A percentile compares a stretch with the other conserved stretches of the same genome.
These are phyloP conservation scores for Clarias platycephalus DNA, from an alignment of 2,797 vertebrate species.

Conservation along the genomic window DNA sequence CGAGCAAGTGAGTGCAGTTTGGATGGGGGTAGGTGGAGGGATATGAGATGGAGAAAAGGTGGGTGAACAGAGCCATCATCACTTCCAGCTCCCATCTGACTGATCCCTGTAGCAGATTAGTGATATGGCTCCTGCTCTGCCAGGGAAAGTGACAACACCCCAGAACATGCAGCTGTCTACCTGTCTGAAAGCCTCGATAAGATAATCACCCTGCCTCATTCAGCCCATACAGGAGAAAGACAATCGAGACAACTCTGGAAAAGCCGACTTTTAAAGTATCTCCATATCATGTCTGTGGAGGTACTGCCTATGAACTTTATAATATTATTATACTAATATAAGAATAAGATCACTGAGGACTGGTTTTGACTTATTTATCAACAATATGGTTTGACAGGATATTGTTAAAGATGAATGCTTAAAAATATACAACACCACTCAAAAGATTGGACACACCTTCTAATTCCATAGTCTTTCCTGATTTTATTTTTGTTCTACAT, in stretches of 20 bases:
- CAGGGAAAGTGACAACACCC: constrained; percentile 75
- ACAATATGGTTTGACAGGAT: not conserved
- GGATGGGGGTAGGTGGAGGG: constrained; percentile 56
- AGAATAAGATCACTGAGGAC: not conserved
- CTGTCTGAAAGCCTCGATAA: constrained; percentile 60
- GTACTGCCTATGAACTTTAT: not conserved
- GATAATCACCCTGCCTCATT: constrained; percentile 55
- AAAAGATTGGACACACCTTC: too few species aligned
- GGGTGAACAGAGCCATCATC: constrained; percentile 56
- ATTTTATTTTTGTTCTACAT: too few species aligned
- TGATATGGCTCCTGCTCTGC: constrained; percentile 66
- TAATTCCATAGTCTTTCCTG: too few species aligned
- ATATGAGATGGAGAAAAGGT: constrained; percentile 55
- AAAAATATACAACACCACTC: not conserved
- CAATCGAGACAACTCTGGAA: constrained; percentile 34
- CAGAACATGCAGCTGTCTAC: constrained; percentile 62
- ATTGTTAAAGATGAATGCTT: not conserved
- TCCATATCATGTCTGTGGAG: not conserved
- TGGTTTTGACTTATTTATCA: not conserved
- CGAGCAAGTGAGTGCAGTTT: constrained; percentile 27
- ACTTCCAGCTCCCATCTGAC: constrained; percentile 59
- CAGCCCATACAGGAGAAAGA: constrained; percentile 41
- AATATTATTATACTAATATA: not conserved
- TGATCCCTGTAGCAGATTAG: constrained; percentile 72
- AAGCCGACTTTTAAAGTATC: not conserved